These are phyloP conservation scores for Eustalomyia histrio DNA, from an alignment of 2,888 invertebrate species.

Conservation along the genomic window DNA sequence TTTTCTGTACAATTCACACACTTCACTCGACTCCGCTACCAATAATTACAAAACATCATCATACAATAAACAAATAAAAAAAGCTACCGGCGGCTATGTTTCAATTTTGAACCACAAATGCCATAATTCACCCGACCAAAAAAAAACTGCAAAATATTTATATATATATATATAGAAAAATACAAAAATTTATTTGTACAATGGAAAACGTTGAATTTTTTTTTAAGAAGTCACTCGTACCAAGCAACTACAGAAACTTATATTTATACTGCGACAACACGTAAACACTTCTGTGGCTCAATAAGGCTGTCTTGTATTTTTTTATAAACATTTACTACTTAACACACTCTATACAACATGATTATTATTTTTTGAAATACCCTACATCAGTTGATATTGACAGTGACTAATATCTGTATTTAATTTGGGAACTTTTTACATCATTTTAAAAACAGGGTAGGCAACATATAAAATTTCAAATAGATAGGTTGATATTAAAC, in stretches of 20 bases:
- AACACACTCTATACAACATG: neutral
- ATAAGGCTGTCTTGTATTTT: neutral
- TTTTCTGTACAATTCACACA: neutral
- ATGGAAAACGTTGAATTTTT: neutral
- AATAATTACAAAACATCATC: constrained; percentile 6
- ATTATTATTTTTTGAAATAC: neutral
- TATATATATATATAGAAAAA: neutral
- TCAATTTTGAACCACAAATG: constrained; percentile 38
- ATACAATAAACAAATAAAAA: constrained; percentile 13
- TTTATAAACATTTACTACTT: neutral
- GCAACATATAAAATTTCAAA: too few species aligned
- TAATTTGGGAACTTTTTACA: too few species aligned
- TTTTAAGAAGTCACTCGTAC: constrained; percentile 17
- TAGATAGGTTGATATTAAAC: too few species aligned
- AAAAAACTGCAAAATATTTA: neutral
- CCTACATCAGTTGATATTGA: neutral
- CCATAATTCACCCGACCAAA: constrained; percentile 27
- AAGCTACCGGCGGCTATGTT: constrained; percentile 44
- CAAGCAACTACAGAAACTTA: constrained; percentile 8
- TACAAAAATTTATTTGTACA: constrained; percentile 9
- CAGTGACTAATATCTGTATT: too few species aligned
- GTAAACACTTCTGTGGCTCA: neutral
- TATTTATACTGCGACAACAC: neutral
- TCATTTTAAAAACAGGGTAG: too few species aligned
- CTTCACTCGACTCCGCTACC: neutral